Evolutionary conservation across 2,113 vertebrate genomes (phyloP).

Genomic region (Melospiza melodia): DNA sequence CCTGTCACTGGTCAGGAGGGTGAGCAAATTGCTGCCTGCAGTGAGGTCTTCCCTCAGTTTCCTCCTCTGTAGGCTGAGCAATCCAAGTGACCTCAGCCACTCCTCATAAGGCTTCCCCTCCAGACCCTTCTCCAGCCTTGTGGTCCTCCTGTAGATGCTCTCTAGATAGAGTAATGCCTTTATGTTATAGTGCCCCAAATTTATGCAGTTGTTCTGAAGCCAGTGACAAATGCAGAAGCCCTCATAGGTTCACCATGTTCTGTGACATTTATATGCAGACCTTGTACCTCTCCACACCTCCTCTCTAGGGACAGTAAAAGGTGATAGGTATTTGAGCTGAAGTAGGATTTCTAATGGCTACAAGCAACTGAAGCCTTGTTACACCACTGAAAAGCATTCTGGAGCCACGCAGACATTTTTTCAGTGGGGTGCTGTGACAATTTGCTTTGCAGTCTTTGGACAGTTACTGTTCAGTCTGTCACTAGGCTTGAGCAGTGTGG

Average conservation of each 20-base stretch:
- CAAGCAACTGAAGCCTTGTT: background rate
- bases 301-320: background rate
- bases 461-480: background rate
- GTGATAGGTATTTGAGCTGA: background rate
- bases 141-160: background rate
- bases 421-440: background rate
- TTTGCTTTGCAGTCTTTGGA: background rate
- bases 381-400: background rate
- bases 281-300: background rate
- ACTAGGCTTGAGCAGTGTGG: background rate
- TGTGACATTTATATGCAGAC: background rate
- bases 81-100: background rate
- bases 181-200: background rate
- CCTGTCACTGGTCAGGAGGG: background rate
- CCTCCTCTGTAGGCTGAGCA: background rate
- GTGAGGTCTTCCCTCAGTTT: background rate
- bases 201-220: background rate
- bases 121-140: background rate
- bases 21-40: background rate
- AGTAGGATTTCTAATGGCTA: background rate
- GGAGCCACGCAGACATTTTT: background rate
- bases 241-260: fast-evolving
- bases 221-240: background rate
- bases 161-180: background rate
- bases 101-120: background rate